Conservation (phyloP, 2,888 invertebrate genomes). For the Linnaemya vulpina region DNA sequence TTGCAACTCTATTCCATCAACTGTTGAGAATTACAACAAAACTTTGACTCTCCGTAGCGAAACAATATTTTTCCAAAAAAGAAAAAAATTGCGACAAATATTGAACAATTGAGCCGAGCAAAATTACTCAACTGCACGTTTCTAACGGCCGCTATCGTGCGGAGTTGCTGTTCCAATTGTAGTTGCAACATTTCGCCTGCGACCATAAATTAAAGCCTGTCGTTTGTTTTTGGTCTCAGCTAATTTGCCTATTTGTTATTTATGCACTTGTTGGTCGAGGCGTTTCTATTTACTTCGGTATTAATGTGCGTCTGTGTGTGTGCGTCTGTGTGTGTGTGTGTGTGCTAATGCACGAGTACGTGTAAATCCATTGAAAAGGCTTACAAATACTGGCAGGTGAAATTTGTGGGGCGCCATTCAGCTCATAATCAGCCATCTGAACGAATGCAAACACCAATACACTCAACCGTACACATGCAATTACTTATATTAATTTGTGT, state of each 20-base stretch:
- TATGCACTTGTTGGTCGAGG: slow-evolving; percentile 44
- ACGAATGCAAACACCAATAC: slow-evolving; percentile 15
- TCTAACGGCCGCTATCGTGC: background rate
- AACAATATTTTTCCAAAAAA: too few species aligned
- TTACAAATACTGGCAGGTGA: slow-evolving; percentile 57
- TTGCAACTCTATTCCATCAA: too few species aligned
- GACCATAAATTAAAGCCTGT: slow-evolving; percentile 21
- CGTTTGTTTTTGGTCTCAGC: slow-evolving; percentile 36
- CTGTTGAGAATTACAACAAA: too few species aligned
- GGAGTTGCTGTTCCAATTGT: slow-evolving; percentile 19
- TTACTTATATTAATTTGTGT: background rate
- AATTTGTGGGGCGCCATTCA: slow-evolving; percentile 67
- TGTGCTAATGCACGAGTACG: background rate
- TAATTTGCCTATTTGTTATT: slow-evolving; percentile 51
- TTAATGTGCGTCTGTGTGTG: background rate
- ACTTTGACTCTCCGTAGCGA: too few species aligned
- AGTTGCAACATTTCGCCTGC: background rate
- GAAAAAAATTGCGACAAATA: too few species aligned
- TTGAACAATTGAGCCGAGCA: too few species aligned
- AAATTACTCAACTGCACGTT: too few species aligned
- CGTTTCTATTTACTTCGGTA: background rate
- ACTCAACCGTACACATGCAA: background rate
- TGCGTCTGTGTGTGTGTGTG: background rate
- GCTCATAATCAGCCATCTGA: slow-evolving; percentile 42
- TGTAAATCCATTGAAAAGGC: slow-evolving; percentile 21